Evolutionary conservation across 2,113 vertebrate genomes (phyloP), one percentile per base, ranked within the genome.

Genomic region (Zapornia atra): DNA sequence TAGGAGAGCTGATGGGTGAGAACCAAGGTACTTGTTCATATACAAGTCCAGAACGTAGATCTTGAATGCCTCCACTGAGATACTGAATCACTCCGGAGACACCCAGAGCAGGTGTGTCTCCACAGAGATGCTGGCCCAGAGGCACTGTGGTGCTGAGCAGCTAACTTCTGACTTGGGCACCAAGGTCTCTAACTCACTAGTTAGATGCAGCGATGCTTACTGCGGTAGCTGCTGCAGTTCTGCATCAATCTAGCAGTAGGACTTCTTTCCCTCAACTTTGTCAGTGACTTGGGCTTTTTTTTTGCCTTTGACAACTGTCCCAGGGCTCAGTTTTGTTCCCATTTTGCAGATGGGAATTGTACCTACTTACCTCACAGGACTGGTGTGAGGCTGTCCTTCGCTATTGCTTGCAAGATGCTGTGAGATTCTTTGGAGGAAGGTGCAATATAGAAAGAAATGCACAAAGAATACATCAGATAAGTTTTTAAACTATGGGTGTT

Each of bases 381-480:
- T 63, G 60, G 61, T 85, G 88, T 92, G 65, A 93, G 82, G 72
- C 66, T 94, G 50, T 85, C 42, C 59, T 90, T 92, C 25, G 2
- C 68, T 90, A 57, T 8, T 87, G 48, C 61, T 84, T 70, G 61
- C 64, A 92, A 82, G 79, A 82, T 90, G 77, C 83, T 94, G 76
- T 86, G 92, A 96, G 90, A 83, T 82, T 78, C 76, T 88, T 91
- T 86, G 90, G 77, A 92, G 76, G 54, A 94, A 82, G 69, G 82
- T 96, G 82, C 93, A 95, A 91, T 96, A 71, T 22, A 84, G 73
- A 69, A 85, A 71, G 64, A 64, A 89, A 85, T 69, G 66, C 59
- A 48, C 9, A 69, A 65, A 63, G 40, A 76, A 38, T 77, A 36
- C 15, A 50, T 77, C 5, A 9, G 42, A 46, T 59, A 59, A 40